Evolutionary conservation across 2,797 vertebrate genomes (phyloP).

Genomic region (Sebastes matsubarae): DNA sequence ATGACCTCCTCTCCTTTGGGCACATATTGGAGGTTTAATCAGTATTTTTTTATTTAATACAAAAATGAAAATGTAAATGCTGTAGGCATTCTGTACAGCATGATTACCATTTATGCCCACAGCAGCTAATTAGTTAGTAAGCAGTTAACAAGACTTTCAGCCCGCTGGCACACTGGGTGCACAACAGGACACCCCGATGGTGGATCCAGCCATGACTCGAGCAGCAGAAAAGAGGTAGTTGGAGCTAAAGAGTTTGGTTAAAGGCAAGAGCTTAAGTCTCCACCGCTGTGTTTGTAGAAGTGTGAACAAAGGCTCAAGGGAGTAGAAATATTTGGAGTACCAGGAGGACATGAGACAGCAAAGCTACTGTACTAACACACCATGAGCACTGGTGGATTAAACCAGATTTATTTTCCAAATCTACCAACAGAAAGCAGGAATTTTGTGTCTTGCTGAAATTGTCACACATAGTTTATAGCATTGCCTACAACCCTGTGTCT

Average conservation of each 20-base stretch:
- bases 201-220: neutral
- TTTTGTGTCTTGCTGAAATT: neutral
- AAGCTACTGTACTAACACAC: neutral
- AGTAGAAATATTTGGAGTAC: conserved; percentile 16
- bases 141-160: neutral
- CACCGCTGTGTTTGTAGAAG: neutral
- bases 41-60: neutral
- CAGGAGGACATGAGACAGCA: neutral
- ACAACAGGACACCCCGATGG: neutral
- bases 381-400: neutral
- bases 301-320: conserved; percentile 11
- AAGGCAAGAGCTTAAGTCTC: neutral
- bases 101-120: neutral
- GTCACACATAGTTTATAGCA: neutral
- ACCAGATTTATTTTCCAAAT: neutral
- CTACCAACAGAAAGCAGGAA: neutral
- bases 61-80: neutral
- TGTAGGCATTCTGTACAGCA: neutral
- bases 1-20: neutral
- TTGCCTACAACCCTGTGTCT: neutral
- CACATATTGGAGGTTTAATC: neutral
- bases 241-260: neutral
- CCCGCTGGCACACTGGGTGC: neutral
- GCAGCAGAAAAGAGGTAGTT: neutral
- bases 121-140: neutral